Evolutionary conservation across 2,113 vertebrate genomes (phyloP).

Genomic region (Ranitomeya imitator): DNA sequence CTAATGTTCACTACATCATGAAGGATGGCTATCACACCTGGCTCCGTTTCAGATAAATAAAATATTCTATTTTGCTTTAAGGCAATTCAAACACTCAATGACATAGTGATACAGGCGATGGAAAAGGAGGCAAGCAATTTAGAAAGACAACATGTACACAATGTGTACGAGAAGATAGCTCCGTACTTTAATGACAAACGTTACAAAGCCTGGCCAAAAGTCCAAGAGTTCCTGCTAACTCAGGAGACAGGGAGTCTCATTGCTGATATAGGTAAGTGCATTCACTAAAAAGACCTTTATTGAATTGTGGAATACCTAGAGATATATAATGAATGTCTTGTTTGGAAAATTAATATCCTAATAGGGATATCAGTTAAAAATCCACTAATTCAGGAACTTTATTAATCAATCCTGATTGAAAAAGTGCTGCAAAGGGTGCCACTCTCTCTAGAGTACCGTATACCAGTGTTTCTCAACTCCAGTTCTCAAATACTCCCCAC

Average conservation of each 20-base stretch:
- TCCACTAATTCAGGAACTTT: no score
- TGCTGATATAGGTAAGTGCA: slow-evolving; percentile 74
- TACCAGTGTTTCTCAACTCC: no score
- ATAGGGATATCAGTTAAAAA: no score
- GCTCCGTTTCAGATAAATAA: background rate
- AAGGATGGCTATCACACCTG: background rate
- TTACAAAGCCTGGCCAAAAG: slow-evolving; percentile 79
- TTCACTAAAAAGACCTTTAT: background rate
- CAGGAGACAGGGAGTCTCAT: slow-evolving; percentile 75
- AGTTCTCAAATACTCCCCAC: no score
- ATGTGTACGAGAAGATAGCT: slow-evolving; percentile 77
- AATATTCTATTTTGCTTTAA: slow-evolving; percentile 36
- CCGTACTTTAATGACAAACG: slow-evolving; percentile 76
- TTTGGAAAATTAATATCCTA: no score
- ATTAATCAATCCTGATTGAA: no score
- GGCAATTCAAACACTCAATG: background rate
- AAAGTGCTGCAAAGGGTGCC: no score
- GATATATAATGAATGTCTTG: background rate
- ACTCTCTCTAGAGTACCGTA: no score
- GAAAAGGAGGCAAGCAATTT: slow-evolving; percentile 77
- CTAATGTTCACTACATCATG: background rate
- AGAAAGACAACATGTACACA: slow-evolving; percentile 74
- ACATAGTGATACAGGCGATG: slow-evolving; percentile 61
- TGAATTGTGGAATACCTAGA: background rate
- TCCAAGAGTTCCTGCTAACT: slow-evolving; percentile 77